These are phyloP conservation scores for Haliclystus octoradiatus DNA, from an alignment of 30 jellyfish, hydroid and myxozoan genomes.

Conservation along the genomic window DNA sequence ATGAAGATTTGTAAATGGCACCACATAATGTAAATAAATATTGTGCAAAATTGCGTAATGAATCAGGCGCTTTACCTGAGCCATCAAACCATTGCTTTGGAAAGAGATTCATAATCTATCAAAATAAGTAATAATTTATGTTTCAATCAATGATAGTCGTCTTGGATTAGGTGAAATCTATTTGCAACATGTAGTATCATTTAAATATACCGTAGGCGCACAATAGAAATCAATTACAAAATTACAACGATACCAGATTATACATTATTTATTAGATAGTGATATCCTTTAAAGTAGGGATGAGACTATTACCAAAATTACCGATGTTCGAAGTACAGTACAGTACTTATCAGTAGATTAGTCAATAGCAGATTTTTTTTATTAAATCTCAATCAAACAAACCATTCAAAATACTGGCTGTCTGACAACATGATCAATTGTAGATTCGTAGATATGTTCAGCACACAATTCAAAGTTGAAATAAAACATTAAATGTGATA, in stretches of 20 bases:
- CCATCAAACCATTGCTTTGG: constrained; percentile 73
- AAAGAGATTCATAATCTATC: constrained; percentile 37
- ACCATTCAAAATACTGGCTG: too few relatives aligned
- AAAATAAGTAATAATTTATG: constrained; percentile 1
- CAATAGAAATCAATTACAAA: neutral
- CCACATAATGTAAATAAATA: constrained; percentile 54
- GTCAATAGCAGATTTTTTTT: too few relatives aligned
- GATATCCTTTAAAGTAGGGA: too few relatives aligned
- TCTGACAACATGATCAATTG: too few relatives aligned
- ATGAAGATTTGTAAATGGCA: constrained; percentile 50
- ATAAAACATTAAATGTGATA: too few relatives aligned
- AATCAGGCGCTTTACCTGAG: constrained; percentile 44
- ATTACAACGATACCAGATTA: neutral
- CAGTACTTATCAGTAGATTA: too few relatives aligned
- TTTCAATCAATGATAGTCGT: neutral
- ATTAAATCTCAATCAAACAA: too few relatives aligned
- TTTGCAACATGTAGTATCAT: neutral
- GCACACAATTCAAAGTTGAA: too few relatives aligned
- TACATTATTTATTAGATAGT: too few relatives aligned
- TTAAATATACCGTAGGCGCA: neutral
- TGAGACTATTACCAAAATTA: too few relatives aligned
- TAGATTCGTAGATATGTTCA: too few relatives aligned
- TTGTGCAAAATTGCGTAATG: constrained; percentile 53
- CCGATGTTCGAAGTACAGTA: too few relatives aligned
- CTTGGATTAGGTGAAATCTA: neutral